These are phyloP conservation scores for Chymomyza fuscimana DNA, from an alignment of 2,888 invertebrate species.

Conservation along the genomic window DNA sequence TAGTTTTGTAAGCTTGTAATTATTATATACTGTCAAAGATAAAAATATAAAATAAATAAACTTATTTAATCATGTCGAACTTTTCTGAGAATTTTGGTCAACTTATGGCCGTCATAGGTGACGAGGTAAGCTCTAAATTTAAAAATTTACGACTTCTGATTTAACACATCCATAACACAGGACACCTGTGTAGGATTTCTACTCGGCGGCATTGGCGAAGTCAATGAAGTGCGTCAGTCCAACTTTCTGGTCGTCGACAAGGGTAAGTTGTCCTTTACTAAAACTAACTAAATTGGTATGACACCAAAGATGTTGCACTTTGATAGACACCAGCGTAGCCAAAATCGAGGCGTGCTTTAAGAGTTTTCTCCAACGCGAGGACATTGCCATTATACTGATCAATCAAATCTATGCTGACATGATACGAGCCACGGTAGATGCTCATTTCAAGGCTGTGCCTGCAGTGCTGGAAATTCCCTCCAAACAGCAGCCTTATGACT, in stretches of 20 bases:
- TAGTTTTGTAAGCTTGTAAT: background rate
- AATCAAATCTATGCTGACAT: conserved; percentile 56
- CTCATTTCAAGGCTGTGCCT: conserved; percentile 47
- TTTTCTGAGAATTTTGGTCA: conserved; percentile 3
- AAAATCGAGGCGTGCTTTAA: conserved; percentile 50
- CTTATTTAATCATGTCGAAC: background rate
- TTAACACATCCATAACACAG: conserved; percentile 16
- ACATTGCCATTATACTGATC: conserved; percentile 56
- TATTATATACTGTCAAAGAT: background rate
- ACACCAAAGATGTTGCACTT: background rate
- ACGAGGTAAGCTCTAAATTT: conserved; percentile 45
- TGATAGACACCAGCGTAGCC: conserved; percentile 37
- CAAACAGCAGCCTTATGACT: conserved; percentile 54
- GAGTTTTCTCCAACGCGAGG: conserved; percentile 46
- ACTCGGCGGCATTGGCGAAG: conserved; percentile 61
- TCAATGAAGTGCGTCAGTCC: conserved; percentile 41
- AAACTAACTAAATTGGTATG: background rate
- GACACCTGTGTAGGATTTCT: conserved; percentile 62
- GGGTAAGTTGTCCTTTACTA: conserved; percentile 27
- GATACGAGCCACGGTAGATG: conserved; percentile 52
- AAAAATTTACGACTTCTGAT: too few relatives aligned
- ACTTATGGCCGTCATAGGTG: conserved; percentile 57
- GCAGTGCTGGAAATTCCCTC: conserved; percentile 62
- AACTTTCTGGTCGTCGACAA: conserved; percentile 60
- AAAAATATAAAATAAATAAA: background rate